Evolutionary conservation across 2,888 invertebrate species (phyloP).

Genomic region (Microctonus brassicae): DNA sequence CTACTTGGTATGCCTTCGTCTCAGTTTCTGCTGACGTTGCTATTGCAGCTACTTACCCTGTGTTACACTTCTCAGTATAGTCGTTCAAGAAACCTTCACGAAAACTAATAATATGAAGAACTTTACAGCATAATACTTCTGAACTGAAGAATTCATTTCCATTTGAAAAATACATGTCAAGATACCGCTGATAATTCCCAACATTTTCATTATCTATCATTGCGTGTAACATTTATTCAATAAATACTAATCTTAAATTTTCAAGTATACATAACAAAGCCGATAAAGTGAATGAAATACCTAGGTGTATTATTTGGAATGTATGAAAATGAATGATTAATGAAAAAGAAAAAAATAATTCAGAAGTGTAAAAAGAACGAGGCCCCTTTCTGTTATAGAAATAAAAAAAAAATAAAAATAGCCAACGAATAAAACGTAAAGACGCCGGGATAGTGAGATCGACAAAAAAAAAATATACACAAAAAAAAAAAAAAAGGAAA

Average conservation of each 20-base stretch:
- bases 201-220: not conserved
- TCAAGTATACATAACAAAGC: not conserved
- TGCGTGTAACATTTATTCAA: not conserved
- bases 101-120: not conserved
- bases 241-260: not conserved
- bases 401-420: constrained; percentile 3
- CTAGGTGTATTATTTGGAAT: not conserved
- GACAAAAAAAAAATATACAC: constrained; percentile 1
- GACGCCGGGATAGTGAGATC: not conserved
- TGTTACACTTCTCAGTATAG: constrained; percentile 17
- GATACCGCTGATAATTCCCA: not conserved
- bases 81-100: constrained; percentile 6
- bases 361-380: constrained; percentile 11
- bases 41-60: not conserved
- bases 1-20: constrained; percentile 7
- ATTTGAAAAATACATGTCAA: not conserved
- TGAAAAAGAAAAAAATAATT: constrained; percentile 1
- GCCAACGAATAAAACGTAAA: constrained; percentile 14
- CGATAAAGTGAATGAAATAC: not conserved
- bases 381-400: not conserved
- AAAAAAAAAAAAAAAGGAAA: constrained; percentile 4
- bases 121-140: too few relatives aligned
- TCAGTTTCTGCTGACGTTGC: constrained; percentile 1
- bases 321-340: not conserved
- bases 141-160: not conserved